Conservation (phyloP, 2,888 invertebrate species). For the Uloborus plumipes region DNA sequence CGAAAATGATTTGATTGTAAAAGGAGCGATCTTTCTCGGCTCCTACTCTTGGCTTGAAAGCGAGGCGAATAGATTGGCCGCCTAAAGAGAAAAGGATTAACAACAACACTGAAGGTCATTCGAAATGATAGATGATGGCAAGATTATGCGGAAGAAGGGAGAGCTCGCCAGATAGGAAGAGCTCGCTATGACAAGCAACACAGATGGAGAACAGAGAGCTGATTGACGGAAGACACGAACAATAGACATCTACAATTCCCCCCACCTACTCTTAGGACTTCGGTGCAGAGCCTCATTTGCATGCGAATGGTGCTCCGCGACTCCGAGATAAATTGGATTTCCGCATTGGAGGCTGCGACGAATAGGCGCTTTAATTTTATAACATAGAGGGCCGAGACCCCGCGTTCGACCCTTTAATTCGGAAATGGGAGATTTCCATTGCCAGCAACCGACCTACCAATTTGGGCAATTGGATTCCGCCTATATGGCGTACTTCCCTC, state of each 20-base stretch:
- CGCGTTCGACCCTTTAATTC: slow-evolving; percentile 57
- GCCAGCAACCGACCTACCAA: slow-evolving; percentile 61
- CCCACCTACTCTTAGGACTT: slow-evolving; percentile 23
- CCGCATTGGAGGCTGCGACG: slow-evolving; percentile 56
- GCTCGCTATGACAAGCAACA: slow-evolving; percentile 24
- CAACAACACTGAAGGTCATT: slow-evolving; percentile 50
- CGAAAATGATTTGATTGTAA: too few species aligned
- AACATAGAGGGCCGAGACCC: slow-evolving; percentile 59
- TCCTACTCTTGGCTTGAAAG: too few species aligned
- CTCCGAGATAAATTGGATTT: slow-evolving; percentile 64
- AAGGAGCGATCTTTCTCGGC: too few species aligned
- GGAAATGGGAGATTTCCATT: slow-evolving; percentile 62
- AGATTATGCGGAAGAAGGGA: slow-evolving; percentile 52
- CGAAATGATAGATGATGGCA: slow-evolving; percentile 60
- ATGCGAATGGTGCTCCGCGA: slow-evolving; percentile 60
- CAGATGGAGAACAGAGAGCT: slow-evolving; percentile 47
- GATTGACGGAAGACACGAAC: slow-evolving; percentile 62
- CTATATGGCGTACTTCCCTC: slow-evolving; percentile 28
- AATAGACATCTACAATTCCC: slow-evolving; percentile 54
- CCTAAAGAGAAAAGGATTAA: slow-evolving; percentile 56
- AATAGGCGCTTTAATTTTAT: slow-evolving; percentile 65
- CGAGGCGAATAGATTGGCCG: slow-evolving; percentile 23
- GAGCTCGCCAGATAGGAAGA: slow-evolving; percentile 19
- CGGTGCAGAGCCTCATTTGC: slow-evolving; percentile 50
- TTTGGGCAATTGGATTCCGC: slow-evolving; percentile 64